Evolutionary conservation across 2,113 vertebrate genomes (phyloP), one percentile per base, ranked within the genome.

Genomic region (Hassar affinis): DNA sequence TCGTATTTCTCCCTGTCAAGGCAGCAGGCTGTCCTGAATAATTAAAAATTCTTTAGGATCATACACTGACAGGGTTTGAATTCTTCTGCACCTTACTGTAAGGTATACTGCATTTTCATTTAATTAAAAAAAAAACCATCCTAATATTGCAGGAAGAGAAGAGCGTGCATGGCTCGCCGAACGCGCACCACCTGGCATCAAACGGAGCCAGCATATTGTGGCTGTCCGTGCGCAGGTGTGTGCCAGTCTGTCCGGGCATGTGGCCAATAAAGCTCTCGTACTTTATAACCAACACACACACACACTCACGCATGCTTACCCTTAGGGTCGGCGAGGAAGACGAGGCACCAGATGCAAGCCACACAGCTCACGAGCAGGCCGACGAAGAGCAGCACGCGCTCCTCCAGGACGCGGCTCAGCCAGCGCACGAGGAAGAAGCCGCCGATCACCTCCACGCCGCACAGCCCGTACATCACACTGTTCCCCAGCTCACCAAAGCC

Each of bases 401-500:
- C 95, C 1, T 90, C 89, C 87, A 93, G 90, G 74, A 87, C 91
- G 22, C 81, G 56, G 88, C 95, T 95, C 87, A 96, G 92, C 92
- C 93, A 92, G 84, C 94, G 95, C 66, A 96, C 94, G 12, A 95
- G 91, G 88, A 96, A 94, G 91, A 96, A 96, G 78, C 95, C 94
- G 82, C 89, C 84, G 88, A 96, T 94, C 84, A 96, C 95, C 94
- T 96, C 95, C 86, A 95, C 91, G 3, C 95, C 95, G 47, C 95
- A 95, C 87, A 95, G 88, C 87, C 94, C 92, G 91, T 96, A 96
- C 94, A 96, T 95, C 87, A 95, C 89, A 80, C 95, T 96, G 93
- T 96, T 96, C 78, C 94, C 94, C 87, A 96, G 91, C 91, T 96
- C 95, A 4, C 91, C 91, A 6, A 96, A 95, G 84, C 92, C 86